Base-by-base conservation (phyloP, 2,797 vertebrate genomes). In the Tapirus indicus region DNA sequence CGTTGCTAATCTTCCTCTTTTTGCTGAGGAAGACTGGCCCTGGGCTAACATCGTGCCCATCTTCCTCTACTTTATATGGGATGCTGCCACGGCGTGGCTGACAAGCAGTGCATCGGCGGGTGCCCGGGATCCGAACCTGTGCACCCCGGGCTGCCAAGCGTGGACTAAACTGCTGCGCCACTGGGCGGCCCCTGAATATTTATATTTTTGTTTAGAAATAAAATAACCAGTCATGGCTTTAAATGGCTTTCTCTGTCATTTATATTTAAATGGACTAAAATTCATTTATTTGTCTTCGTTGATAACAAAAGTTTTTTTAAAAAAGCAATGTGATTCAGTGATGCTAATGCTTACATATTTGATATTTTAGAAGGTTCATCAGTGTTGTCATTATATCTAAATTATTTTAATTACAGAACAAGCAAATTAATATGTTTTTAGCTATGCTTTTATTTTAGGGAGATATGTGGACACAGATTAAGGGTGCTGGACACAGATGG, bases 241-340 rank as follows among this genome's bases (percentile, higher is more conserved):
- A 72, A 68, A 41, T 27, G 35, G 1, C 47, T 83, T 93, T 84
- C 14, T 44, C 35, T 85, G 11, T 78, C 49, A 47, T 84, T 88
- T 78, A 66, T 94, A 35, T 92, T 83, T 87, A 79, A 92, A 62
- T 62, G 14, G 32, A 66, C 82, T 96, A 91, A 95, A 97, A 80
- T 88, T 90, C 17, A 47, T 88, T 66, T 60, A 13, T 85, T 80
- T 94, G 41, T 62, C 82, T 32, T 11, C 96, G 1, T 92, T 72
- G 49, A 13, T 88, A 88, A 16, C 49, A 52, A 52, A 16, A 14
- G 47, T 52, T 52, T 52, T 83, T 78, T 88, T 86, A 47, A 72
- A 82, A 35, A 21, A 47, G 47, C 47, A 47, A 11, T 47, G 47
- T 84, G 64, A 86, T 89, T 77, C 6, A 32, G 21, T 84, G 75